Evolutionary conservation across 2,797 vertebrate species (phyloP).

Genomic region (Rhynchonycteris naso): DNA sequence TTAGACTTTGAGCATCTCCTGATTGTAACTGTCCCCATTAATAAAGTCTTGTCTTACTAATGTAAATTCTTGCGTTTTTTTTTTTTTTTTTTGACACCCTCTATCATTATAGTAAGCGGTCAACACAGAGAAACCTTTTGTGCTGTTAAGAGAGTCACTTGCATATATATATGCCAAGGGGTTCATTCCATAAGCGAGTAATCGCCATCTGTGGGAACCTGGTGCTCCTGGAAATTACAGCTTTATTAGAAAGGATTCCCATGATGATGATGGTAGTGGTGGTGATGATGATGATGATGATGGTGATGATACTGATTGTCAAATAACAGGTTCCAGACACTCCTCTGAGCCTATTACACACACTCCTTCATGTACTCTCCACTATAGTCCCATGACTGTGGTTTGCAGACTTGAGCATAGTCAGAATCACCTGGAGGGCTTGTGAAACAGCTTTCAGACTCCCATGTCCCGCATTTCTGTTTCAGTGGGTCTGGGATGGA

Average conservation of each 20-base stretch:
- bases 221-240: background rate
- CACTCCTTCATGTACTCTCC: background rate
- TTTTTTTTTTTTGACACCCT: background rate
- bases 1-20: background rate
- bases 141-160: background rate
- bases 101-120: background rate
- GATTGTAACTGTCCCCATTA: background rate
- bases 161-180: too few species aligned
- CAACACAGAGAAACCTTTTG: background rate
- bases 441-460: background rate
- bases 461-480: background rate
- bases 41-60: constrained; percentile 12
- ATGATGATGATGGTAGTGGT: background rate
- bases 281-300: background rate
- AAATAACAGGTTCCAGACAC: background rate
- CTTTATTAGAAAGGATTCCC: background rate
- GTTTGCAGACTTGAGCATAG: too few species aligned
- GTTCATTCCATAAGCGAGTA: background rate
- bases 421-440: too few species aligned
- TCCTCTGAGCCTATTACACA: background rate
- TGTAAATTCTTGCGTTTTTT: background rate
- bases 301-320: background rate
- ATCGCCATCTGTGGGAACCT: background rate
- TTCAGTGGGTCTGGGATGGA: background rate
- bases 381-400: too few species aligned